A percentile compares a stretch with the other conserved stretches of the same genome.
Evolutionary conservation across 2,888 invertebrate genomes (phyloP).

Genomic region (Campaea margaritaria): DNA sequence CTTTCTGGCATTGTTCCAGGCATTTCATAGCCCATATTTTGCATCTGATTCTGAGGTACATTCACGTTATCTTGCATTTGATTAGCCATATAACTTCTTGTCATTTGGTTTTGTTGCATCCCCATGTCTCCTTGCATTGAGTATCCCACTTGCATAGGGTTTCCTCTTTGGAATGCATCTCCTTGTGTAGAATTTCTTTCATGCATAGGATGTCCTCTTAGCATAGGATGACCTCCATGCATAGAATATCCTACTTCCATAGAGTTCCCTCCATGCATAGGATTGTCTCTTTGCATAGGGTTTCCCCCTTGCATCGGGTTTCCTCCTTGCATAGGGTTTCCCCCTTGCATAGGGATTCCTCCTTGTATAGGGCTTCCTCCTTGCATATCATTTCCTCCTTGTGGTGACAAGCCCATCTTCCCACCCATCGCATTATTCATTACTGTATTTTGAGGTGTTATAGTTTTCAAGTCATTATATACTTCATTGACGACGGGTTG

Average conservation of each 20-base stretch:
- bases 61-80: constrained; percentile 20
- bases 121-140: not conserved
- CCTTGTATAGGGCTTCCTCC: constrained; percentile 14
- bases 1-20: not conserved
- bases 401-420: constrained; percentile 54
- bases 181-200: constrained; percentile 13
- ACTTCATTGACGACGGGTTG: constrained; percentile 75
- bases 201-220: constrained; percentile 6
- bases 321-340: constrained; percentile 11
- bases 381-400: constrained; percentile 1
- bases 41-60: constrained; percentile 20
- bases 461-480: constrained; percentile 69
- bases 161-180: constrained; percentile 2
- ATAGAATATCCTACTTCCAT: constrained; percentile 16
- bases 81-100: constrained; percentile 30
- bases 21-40: constrained; percentile 27
- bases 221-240: constrained; percentile 1
- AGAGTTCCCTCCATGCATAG: constrained; percentile 7
- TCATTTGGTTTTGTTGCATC: constrained; percentile 3
- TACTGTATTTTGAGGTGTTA: constrained; percentile 68
- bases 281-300: constrained; percentile 3
- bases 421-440: constrained; percentile 63
- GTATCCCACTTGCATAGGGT: constrained; percentile 1
- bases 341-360: constrained; percentile 14
- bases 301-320: not conserved